Evolutionary conservation across 64 coral and sea anemone genomes (phyloP).

Genomic region (Orbicella faveolata): DNA sequence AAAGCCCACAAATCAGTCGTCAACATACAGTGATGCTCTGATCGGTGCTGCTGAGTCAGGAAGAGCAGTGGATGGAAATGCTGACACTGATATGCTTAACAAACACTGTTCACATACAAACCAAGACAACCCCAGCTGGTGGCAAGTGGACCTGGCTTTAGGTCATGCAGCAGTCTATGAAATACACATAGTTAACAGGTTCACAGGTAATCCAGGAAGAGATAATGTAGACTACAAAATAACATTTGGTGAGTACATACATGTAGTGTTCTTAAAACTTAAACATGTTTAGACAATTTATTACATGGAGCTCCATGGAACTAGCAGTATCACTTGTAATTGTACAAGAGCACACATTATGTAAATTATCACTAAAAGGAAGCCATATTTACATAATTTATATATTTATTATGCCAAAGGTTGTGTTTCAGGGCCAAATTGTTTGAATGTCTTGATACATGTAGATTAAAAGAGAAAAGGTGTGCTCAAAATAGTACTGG

Average conservation of each 20-base stretch:
- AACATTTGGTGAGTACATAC: constrained; percentile 1
- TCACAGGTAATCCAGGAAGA: neutral
- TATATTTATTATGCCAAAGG: too few species aligned
- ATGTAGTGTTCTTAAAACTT: neutral
- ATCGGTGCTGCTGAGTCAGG: neutral
- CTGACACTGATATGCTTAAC: neutral
- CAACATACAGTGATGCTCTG: neutral
- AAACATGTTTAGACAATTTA: too few species aligned
- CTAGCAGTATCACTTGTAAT: too few species aligned
- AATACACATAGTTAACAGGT: neutral
- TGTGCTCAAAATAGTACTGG: too few species aligned
- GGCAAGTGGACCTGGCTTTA: neutral
- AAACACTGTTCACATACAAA: neutral
- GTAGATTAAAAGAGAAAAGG: too few species aligned
- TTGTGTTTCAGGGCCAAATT: too few species aligned
- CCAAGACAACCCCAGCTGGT: neutral
- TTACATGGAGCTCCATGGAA: too few species aligned
- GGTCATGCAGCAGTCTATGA: neutral
- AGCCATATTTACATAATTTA: too few species aligned
- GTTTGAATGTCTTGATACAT: too few species aligned
- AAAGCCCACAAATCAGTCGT: neutral
- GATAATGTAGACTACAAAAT: neutral
- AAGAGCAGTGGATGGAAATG: neutral
- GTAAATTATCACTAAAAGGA: too few species aligned
- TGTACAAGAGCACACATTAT: too few species aligned